Conservation (phyloP, 2,797 vertebrate genomes). For the Darevskia nairensis region DNA sequence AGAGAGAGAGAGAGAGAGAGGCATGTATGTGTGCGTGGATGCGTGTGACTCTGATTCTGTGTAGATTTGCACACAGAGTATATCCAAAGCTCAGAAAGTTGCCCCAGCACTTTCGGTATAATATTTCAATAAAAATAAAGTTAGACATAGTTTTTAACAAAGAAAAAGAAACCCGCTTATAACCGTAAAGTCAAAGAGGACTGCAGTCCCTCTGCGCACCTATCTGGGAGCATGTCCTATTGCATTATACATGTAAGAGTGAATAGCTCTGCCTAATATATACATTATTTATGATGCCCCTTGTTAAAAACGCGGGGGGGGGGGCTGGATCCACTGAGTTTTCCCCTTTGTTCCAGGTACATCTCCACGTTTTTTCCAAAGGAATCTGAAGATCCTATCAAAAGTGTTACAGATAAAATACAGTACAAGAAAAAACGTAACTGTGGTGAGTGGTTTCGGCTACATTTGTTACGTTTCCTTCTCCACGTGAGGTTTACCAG, state of each 20-base stretch:
- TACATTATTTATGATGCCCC: slow-evolving; percentile 60
- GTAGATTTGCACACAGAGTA: no score
- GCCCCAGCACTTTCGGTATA: background rate
- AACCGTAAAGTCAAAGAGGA: background rate
- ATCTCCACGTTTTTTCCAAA: slow-evolving; percentile 70
- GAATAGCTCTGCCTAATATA: slow-evolving; percentile 46
- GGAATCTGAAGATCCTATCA: slow-evolving; percentile 71
- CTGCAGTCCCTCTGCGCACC: background rate
- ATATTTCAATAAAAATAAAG: background rate
- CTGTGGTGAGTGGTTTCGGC: slow-evolving; percentile 74
- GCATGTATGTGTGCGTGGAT: no score
- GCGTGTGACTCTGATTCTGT: background rate
- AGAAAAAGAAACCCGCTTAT: background rate
- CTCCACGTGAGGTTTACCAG: slow-evolving; percentile 44
- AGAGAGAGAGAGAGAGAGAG: no score
- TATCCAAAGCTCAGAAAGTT: background rate
- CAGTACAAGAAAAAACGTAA: slow-evolving; percentile 74
- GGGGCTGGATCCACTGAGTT: slow-evolving; percentile 67
- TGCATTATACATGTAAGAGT: background rate
- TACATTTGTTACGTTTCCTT: slow-evolving; percentile 32
- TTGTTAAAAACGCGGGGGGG: slow-evolving; percentile 26
- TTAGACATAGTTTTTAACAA: background rate
- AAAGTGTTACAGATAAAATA: slow-evolving; percentile 77
- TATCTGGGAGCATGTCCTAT: background rate
- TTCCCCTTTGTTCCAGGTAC: slow-evolving; percentile 79